Evolutionary conservation across 2,113 vertebrate genomes (phyloP).

Genomic region (Lathamus discolor): DNA sequence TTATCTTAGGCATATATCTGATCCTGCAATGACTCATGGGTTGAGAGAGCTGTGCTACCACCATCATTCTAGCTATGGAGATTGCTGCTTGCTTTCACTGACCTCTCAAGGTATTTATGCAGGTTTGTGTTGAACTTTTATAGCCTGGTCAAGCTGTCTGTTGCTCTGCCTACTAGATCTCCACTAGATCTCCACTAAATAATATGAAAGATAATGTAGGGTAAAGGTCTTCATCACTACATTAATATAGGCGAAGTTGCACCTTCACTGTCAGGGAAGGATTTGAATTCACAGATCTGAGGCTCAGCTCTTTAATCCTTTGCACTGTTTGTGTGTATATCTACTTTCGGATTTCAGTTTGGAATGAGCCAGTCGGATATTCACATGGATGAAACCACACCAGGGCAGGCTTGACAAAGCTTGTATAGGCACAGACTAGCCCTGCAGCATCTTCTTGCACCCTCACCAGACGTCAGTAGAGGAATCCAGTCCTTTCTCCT

Average conservation of each 20-base stretch:
- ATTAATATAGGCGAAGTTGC: background rate
- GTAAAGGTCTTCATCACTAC: background rate
- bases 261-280: background rate
- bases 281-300: background rate
- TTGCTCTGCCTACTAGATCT: background rate
- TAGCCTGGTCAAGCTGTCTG: background rate
- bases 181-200: background rate
- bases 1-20: background rate
- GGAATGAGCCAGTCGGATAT: background rate
- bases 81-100: background rate
- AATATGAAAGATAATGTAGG: background rate
- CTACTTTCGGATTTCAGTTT: background rate
- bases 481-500: background rate
- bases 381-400: background rate
- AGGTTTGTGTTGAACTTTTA: background rate
- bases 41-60: background rate
- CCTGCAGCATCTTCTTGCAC: background rate
- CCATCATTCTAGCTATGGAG: background rate
- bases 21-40: background rate
- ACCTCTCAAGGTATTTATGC: background rate
- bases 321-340: background rate
- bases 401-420: background rate
- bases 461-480: background rate
- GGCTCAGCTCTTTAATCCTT: background rate
- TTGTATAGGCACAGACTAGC: background rate